Percentiles rank a stretch among this genome's conserved stretches.
Conservation (phyloP, 2,888 invertebrate genomes). For the Listrodromus nycthemerus region DNA sequence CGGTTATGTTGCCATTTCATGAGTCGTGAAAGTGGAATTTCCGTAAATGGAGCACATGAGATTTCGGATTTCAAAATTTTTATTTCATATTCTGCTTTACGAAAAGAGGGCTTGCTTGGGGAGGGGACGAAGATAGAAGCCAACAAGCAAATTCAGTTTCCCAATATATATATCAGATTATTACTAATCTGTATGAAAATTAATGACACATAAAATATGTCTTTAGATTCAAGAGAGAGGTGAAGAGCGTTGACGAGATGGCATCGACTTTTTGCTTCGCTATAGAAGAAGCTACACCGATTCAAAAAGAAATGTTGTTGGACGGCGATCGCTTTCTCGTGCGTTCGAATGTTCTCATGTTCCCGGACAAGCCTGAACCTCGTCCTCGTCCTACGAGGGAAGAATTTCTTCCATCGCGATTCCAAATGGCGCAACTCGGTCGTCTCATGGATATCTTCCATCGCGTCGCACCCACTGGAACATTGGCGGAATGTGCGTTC, state of each 20-base stretch:
- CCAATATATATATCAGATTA: too few relatives aligned
- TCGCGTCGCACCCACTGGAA: conserved; percentile 83
- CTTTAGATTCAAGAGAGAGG: conserved; percentile 82
- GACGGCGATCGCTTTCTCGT: conserved; percentile 86
- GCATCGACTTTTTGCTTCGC: conserved; percentile 77
- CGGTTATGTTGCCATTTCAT: neutral
- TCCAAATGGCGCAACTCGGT: conserved; percentile 76
- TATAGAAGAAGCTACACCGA: conserved; percentile 85
- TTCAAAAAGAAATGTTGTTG: conserved; percentile 85
- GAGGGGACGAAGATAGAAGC: too few relatives aligned
- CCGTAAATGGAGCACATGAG: too few relatives aligned
- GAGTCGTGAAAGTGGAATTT: too few relatives aligned
- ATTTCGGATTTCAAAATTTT: neutral
- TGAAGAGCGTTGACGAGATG: conserved; percentile 80
- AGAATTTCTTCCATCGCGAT: conserved; percentile 65
- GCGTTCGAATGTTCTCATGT: conserved; percentile 84
- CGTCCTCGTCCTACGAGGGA: conserved; percentile 60
- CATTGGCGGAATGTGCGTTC: conserved; percentile 84
- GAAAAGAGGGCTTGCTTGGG: too few relatives aligned
- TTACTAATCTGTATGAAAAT: neutral
- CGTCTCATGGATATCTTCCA: conserved; percentile 81
- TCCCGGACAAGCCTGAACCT: conserved; percentile 60
- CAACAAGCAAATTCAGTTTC: neutral
- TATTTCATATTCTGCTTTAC: neutral
- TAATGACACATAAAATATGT: neutral